Evolutionary conservation across 2,888 invertebrate genomes (phyloP).

Genomic region (Nomada fabriciana): DNA sequence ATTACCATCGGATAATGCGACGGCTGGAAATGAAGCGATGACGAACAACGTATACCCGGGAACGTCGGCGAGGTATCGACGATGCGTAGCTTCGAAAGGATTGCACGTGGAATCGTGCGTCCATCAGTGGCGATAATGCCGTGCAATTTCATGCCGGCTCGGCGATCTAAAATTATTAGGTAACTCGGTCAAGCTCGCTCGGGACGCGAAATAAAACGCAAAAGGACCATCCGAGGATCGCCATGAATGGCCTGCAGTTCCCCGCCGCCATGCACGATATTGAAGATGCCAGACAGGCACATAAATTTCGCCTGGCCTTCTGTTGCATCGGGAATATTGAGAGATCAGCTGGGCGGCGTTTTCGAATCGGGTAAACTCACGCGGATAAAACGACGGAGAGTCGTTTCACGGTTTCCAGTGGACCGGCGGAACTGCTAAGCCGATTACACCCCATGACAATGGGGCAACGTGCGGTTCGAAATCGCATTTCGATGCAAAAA

Average conservation of each 20-base stretch:
- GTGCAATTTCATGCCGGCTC: slow-evolving; percentile 67
- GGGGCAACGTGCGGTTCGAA: background rate
- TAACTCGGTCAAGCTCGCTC: slow-evolving; percentile 70
- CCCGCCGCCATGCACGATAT: too few species aligned
- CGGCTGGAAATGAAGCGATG: slow-evolving; percentile 32
- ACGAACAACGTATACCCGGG: slow-evolving; percentile 3
- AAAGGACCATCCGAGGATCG: background rate
- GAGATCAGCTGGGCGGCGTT: background rate
- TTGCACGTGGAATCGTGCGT: slow-evolving; percentile 45
- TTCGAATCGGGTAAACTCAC: background rate
- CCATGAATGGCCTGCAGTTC: too few species aligned
- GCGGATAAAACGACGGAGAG: background rate
- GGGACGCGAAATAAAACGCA: slow-evolving; percentile 1
- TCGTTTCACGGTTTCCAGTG: background rate
- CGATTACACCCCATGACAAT: too few species aligned
- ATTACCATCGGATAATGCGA: slow-evolving; percentile 31
- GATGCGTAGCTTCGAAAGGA: slow-evolving; percentile 38
- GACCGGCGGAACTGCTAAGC: background rate
- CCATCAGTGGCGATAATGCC: slow-evolving; percentile 66
- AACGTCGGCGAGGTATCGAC: background rate
- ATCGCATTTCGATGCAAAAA: background rate
- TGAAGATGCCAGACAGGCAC: too few species aligned
- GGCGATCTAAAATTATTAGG: slow-evolving; percentile 73
- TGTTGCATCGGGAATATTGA: background rate
- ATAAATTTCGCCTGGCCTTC: too few species aligned